Evolutionary conservation across 2,888 invertebrate genomes (phyloP).

Genomic region (Lepidochrysops patricia): DNA sequence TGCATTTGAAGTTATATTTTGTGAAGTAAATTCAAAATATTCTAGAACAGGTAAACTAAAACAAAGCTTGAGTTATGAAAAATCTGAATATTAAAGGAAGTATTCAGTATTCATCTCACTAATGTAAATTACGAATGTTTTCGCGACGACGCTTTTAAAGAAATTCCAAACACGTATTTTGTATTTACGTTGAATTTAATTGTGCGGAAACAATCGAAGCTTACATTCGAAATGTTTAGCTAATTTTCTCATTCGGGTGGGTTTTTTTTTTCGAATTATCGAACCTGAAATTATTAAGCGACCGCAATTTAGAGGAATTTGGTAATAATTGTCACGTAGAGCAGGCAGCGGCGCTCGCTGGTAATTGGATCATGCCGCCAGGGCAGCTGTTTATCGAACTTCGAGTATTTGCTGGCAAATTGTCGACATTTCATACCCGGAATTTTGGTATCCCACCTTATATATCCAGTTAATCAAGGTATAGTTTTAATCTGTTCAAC

Average conservation of each 20-base stretch:
- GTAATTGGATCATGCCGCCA: not conserved
- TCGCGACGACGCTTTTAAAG: not conserved
- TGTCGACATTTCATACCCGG: not conserved
- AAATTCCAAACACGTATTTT: not conserved
- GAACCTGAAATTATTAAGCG: not conserved
- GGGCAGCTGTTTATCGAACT: not conserved
- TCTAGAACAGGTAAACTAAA: not conserved
- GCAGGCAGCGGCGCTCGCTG: not conserved
- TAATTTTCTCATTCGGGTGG: not conserved
- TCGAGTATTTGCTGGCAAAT: not conserved
- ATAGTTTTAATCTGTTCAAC: too few species aligned
- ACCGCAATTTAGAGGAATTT: not conserved
- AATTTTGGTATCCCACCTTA: not conserved
- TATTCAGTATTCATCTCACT: too few species aligned
- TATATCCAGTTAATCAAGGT: not conserved
- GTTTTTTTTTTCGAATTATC: not conserved
- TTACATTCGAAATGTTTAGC: not conserved
- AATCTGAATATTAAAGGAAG: too few species aligned
- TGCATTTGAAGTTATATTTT: too few species aligned
- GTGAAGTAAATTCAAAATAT: not conserved
- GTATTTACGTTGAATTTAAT: not conserved
- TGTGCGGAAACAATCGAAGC: not conserved
- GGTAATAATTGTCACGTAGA: not conserved
- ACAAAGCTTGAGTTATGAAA: too few species aligned
- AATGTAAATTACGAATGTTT: too few species aligned